Conservation (phyloP, 2,113 vertebrate species). For the Thermophis baileyi region DNA sequence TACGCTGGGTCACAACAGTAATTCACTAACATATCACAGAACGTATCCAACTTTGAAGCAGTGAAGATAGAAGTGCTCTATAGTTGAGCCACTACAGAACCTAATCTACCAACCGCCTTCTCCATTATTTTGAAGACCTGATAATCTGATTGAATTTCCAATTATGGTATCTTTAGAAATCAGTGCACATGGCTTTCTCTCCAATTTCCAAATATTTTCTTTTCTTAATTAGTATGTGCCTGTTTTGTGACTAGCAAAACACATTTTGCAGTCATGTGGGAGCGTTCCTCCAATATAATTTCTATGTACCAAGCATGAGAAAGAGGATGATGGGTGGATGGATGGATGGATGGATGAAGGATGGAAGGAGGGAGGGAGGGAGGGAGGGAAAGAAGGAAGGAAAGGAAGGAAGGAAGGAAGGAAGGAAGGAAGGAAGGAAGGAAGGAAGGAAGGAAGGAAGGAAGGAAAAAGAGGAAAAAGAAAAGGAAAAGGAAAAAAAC, state of each 20-base stretch:
- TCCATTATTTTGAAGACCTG: neutral
- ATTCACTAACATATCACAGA: neutral
- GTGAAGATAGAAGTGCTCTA: neutral
- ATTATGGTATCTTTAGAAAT: neutral
- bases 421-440: neutral
- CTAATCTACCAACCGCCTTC: neutral
- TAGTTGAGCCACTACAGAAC: neutral
- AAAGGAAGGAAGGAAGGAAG: no score
- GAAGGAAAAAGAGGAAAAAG: neutral
- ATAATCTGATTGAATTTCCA: neutral
- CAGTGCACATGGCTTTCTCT: neutral
- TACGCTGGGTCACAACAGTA: no score
- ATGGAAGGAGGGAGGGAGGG: no score
- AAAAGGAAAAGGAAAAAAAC: neutral
- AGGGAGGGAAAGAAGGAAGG: no score
- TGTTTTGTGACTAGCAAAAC: neutral
- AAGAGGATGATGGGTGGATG: neutral
- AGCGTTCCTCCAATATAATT: neutral
- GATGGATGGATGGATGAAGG: neutral
- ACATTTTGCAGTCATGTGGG: neutral
- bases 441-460: neutral
- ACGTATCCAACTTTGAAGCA: neutral
- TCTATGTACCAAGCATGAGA: neutral
- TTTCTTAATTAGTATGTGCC: neutral
- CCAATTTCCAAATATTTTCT: neutral